phyloP scores from a whole-genome alignment of 2,113 vertebrate species.

The Hypanus sabinus region DNA sequence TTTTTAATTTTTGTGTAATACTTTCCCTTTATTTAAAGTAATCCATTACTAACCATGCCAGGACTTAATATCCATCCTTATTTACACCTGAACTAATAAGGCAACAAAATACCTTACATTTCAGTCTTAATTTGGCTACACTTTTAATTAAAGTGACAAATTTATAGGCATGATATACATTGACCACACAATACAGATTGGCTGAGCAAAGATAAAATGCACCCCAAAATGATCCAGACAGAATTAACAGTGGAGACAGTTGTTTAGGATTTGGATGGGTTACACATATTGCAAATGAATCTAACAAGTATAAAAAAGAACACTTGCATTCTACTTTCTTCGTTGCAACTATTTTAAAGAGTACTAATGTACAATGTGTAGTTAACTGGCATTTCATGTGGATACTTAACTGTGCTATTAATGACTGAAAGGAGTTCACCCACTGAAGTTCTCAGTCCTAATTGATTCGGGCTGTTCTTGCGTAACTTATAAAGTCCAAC shows the following conservation, averaged over 20 bases:
- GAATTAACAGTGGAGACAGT: not conserved
- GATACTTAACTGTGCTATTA: not conserved
- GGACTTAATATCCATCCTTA: too few species aligned
- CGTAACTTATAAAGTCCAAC: not conserved
- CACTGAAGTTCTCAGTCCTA: not conserved
- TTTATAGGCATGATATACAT: not conserved
- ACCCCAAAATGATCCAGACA: too few species aligned
- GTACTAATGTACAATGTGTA: not conserved
- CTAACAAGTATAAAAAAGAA: not conserved
- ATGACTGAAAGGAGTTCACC: not conserved
- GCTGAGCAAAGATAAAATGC: too few species aligned
- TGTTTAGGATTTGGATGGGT: not conserved
- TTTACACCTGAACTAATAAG: too few species aligned
- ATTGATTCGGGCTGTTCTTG: not conserved
- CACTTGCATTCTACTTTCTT: not conserved
- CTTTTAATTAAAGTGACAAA: not conserved
- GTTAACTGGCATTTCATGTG: not conserved
- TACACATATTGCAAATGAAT: not conserved
- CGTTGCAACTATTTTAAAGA: not conserved
- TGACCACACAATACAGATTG: too few species aligned
- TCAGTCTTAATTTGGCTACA: too few species aligned
- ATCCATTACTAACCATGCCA: too few species aligned
- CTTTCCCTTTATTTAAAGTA: too few species aligned
- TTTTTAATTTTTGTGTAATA: too few species aligned
- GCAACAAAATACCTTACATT: too few species aligned